phyloP scores from a whole-genome alignment of 2,113 vertebrate genomes.

The Labeo catla region DNA sequence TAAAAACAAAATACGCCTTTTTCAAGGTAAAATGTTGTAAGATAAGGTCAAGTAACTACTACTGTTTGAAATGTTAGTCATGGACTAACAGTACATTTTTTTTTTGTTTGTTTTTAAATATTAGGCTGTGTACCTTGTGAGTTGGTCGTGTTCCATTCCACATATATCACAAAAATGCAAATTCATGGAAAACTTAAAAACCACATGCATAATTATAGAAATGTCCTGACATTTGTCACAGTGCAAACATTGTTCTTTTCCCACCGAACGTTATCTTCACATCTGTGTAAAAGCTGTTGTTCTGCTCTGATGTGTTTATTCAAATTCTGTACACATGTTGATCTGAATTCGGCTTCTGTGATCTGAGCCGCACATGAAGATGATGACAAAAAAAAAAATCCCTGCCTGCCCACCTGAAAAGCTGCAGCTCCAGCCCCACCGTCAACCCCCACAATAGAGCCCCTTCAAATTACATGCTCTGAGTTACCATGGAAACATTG shows the following conservation, averaged over 20 bases:
- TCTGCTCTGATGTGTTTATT: neutral
- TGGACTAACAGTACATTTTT: no score
- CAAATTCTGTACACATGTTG: neutral
- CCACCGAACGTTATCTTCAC: neutral
- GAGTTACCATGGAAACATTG: slow-evolving; percentile 57
- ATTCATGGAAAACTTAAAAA: neutral
- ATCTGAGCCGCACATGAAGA: slow-evolving; percentile 1
- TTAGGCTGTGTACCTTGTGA: neutral
- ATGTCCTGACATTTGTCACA: neutral
- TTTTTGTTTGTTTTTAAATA: no score
- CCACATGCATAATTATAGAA: neutral
- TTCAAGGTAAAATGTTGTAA: neutral
- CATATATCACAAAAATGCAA: neutral
- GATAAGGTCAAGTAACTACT: neutral
- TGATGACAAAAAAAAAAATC: neutral
- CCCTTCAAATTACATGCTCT: slow-evolving; percentile 45
- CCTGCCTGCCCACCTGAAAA: neutral
- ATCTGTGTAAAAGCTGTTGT: slow-evolving; percentile 3
- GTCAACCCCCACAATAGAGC: slow-evolving; percentile 38
- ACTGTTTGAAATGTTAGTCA: neutral
- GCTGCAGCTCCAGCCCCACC: neutral
- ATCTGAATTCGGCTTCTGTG: neutral
- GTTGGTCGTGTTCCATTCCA: neutral
- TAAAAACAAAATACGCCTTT: neutral
- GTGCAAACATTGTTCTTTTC: neutral